Base-by-base conservation (phyloP, 64 coral and sea anemone species). In the Porites australiensis region DNA sequence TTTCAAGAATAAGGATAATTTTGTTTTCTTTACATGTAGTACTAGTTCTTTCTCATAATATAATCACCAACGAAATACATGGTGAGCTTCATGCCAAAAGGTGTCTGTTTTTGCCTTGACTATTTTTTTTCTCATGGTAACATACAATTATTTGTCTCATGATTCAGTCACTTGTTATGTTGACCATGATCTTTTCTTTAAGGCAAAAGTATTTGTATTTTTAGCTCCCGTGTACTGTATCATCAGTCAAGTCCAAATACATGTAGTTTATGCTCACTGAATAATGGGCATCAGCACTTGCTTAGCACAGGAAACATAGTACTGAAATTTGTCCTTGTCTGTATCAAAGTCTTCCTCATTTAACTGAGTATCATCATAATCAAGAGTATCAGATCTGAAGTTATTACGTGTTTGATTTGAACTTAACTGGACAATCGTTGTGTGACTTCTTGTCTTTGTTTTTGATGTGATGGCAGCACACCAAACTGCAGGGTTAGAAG, bases 381-480 rank as follows among this genome's bases (percentile, higher is more conserved):
- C 52, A 45, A 21, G 64, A 20, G 51, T 75, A 68, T 22, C 81
- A 67, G 44, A 46, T 23, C 18, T 22, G 12, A 6, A 19, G 27
- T 18, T 75, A 8, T 79, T 83, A 5, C 79, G 43, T 27, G 92
- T 92, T 19, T 72, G 67, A 3, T 46, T 64, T 22, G 88, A 74
- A 64, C 95, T 98, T 20, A 98, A n/a, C 51, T 98, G 95, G n/a
- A 98, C 76, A 70, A 98, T 67, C 6, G 95, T 90, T 4, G 92
- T 94, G 23, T 89, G 69, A 22, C 18, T 45, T n/a, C 81, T 88
- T 52, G 71, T 88, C 89, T 94, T 94, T 66, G 95, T 90, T 11
- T 86, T 88, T 10, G 95, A 91, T 16, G 11, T 91, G 18, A 98
- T 59, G 2, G 95, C 82, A 62, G 90, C 88, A 94, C 92, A 98